These are phyloP conservation scores for Tupaia tana DNA, from an alignment of 2,113 vertebrate species.

Conservation along the genomic window DNA sequence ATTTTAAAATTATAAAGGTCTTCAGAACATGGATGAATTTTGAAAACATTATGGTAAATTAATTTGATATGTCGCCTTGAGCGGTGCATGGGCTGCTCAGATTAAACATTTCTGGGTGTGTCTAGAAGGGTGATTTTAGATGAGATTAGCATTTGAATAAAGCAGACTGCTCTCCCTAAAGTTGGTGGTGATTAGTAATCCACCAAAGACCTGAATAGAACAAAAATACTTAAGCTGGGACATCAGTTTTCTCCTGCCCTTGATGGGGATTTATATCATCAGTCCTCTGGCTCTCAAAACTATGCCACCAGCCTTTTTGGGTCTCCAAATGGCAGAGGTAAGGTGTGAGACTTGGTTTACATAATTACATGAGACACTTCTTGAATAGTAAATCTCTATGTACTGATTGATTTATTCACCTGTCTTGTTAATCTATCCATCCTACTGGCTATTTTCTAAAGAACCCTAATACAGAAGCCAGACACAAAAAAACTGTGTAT, in stretches of 20 bases:
- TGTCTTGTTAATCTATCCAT: not conserved
- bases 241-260: not conserved
- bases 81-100: not conserved
- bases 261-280: not conserved
- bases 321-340: not conserved
- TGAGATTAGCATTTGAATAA: not conserved
- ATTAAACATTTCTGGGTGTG: not conserved
- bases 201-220: not conserved
- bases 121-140: not conserved
- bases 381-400: not conserved
- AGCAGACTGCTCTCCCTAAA: not conserved
- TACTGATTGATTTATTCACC: not conserved
- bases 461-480: constrained; percentile 6
- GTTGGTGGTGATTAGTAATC: not conserved
- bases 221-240: not conserved
- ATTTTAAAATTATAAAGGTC: too few relatives aligned
- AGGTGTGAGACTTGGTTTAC: not conserved
- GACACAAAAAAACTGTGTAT: not conserved
- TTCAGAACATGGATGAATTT: not conserved
- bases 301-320: not conserved
- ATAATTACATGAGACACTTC: not conserved
- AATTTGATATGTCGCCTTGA: not conserved
- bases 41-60: not conserved
- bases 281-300: not conserved
- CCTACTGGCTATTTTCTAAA: not conserved